A percentile compares a stretch with the other conserved stretches of the same genome.
Evolutionary conservation across 2,888 invertebrate species (phyloP).

Genomic region (Teleiodes luculella): DNA sequence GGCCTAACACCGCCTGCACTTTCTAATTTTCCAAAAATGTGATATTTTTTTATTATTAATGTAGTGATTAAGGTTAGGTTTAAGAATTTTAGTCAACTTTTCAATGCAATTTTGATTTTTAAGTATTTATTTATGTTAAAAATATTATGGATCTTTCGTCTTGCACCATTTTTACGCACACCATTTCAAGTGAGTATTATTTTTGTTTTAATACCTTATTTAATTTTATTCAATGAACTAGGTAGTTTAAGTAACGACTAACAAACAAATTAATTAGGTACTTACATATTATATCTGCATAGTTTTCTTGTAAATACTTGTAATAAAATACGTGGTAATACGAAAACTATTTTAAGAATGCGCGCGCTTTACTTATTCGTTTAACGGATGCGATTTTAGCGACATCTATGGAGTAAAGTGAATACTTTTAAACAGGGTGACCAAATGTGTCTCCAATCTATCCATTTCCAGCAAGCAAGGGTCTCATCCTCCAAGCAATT

Average conservation of each 20-base stretch:
- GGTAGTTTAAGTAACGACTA: too few species aligned
- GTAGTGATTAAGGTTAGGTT: constrained; percentile 37
- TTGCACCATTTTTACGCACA: constrained; percentile 7
- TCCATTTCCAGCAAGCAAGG: too few species aligned
- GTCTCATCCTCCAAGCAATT: too few species aligned
- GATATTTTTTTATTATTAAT: constrained; percentile 48
- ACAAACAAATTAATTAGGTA: too few species aligned
- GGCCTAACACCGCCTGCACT: constrained; percentile 38
- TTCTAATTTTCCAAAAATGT: constrained; percentile 49
- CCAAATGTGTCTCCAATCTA: too few species aligned
- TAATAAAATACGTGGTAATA: too few species aligned
- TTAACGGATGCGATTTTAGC: constrained; percentile 6
- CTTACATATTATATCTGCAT: too few species aligned
- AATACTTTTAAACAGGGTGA: too few species aligned
- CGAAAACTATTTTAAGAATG: not conserved
- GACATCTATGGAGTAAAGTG: constrained; percentile 12
- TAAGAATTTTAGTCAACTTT: constrained; percentile 51
- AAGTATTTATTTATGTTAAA: constrained; percentile 23
- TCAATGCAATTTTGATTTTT: constrained; percentile 58
- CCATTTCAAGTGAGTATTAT: constrained; percentile 16
- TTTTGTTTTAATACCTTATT: too few species aligned
- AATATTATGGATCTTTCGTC: constrained; percentile 14
- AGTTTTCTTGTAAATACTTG: too few species aligned
- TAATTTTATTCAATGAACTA: not conserved
- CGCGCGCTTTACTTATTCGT: not conserved